Base-by-base conservation (phyloP, 92 coral and sea anemone genomes). In the Anthopleura xanthogrammica region DNA sequence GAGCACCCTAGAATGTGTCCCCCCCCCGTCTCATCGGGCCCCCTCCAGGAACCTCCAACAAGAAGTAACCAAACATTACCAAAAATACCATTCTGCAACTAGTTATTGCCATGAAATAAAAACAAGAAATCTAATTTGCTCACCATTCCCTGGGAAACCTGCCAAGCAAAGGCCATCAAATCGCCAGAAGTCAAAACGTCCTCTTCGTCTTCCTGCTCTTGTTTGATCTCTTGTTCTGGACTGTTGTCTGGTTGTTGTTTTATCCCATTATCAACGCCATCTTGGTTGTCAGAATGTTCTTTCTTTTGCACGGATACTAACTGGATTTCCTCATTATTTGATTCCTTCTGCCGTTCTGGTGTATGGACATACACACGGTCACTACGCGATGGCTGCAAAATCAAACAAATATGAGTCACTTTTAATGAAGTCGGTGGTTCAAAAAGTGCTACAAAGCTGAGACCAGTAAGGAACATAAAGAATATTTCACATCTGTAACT, bases 361-460 rank as follows among this genome's bases (percentile, higher is more conserved):
- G 90, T 81, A 58, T 93, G 92, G 52, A 93, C 92, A 80, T 93
- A 93, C 64, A 88, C 72, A 10, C 83, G 55, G 60, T 65, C 83
- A 66, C 76, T 66, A 16, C 83, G 83, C 2, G 83, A 80, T 16
- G 75, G 29, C 83, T 80, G n/a, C 13, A 72, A 42, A 11, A 62
- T 62, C 11, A 20, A n/a, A 62, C 3, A 19, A 29, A 29, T 29
- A 57, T 13, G 16, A 4, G 20, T 1, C 5, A 57, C 14, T 57
- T 57, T 57, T 29, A 29, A 29, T 29, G 36, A 29, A 29, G 36
- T 29, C 0, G 36, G 36, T 29, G 0, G 36, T 29, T 1, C 36
- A 29, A 29, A 29, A 29, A 29, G 0, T 29, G 36, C 36, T 29
- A 29, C 36, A 29, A 29, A 29, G 36, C n/a, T n/a, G n/a, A 29